Evolutionary conservation across 1,140 invertebrate genomes (phyloP), one percentile per base, ranked within the genome.

Genomic region (Paraescarpia echinospica): DNA sequence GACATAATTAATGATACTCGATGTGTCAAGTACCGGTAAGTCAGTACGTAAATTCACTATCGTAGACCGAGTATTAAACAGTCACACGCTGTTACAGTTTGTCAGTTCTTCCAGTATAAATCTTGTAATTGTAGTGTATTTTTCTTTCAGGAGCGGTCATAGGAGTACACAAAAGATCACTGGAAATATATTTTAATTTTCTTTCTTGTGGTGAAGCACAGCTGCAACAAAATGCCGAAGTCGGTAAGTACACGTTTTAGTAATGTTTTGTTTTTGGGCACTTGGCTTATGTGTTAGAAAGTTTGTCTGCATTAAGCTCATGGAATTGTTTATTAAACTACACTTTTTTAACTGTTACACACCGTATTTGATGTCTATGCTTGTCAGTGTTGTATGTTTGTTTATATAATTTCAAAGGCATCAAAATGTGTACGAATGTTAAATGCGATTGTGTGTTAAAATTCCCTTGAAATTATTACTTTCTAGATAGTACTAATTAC

Each of bases 111-210:
- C 59, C 59, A 77, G 59, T 77, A 18, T 77, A 77, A 77, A 77
- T 77, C 59, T 77, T 77, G 59, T 18, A 14, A 77, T 14, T 2
- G 18, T 77, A 18, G 14, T 77, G 59, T 77, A 77, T 77, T 77
- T 51, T 77, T 77, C 59, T 77, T 77, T 77, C 22, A 77, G 59
- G 0, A 18, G 22, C 59, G 59, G 27, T 77, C 27, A 77, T 77
- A 77, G 59, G 59, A 77, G 59, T 77, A 77, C 59, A 77, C 14
- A 77, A 77, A 18, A 12, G 59, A 77, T 77, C 59, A 77, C 59
- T 77, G 59, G 59, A 77, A 77, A 77, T 77, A 77, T 31, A 77
- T 77, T 77, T 77, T 77, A 77, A 77, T 77, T 77, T 77, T 77
- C 59, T 77, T 77, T 77, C 59, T 77, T 77, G 59, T 77, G 59